Conservation (phyloP, 2,113 vertebrate genomes). For the Empidonax alnorum region DNA sequence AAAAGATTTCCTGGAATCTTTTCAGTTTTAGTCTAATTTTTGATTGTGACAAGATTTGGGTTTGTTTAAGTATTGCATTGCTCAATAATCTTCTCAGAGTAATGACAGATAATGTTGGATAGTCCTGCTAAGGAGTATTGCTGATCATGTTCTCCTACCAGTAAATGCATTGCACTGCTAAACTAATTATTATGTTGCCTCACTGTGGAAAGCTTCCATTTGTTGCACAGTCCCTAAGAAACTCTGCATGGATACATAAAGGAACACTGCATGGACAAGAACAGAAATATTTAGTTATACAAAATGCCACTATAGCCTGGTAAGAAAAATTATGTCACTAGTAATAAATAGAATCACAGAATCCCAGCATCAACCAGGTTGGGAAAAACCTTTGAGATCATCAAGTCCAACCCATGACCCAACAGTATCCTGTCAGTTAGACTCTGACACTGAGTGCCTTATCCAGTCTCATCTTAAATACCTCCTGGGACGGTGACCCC, state of each 20-base stretch:
- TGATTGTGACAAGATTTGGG: not conserved
- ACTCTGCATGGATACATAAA: not conserved
- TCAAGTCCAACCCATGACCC: too few relatives aligned
- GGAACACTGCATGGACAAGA: not conserved
- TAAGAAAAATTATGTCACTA: not conserved
- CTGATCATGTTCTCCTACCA: not conserved
- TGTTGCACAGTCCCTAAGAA: not conserved
- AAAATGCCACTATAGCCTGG: not conserved
- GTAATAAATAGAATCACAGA: not conserved
- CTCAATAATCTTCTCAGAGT: not conserved
- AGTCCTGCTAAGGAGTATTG: not conserved
- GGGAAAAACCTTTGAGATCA: too few relatives aligned
- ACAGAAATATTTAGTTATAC: not conserved
- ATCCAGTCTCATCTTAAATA: too few relatives aligned
- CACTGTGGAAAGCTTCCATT: not conserved
- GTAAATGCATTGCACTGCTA: not conserved
- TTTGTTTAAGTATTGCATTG: not conserved
- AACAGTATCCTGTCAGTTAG: too few relatives aligned
- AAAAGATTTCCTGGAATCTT: not conserved
- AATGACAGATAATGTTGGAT: not conserved
- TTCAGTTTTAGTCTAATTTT: not conserved
- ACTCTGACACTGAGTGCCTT: too few relatives aligned
- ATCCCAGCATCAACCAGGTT: too few relatives aligned
- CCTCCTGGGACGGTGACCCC: too few relatives aligned
- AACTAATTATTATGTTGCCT: not conserved